Evolutionary conservation across 2,797 vertebrate species (phyloP).

Genomic region (Triplophysa yarkandensis): DNA sequence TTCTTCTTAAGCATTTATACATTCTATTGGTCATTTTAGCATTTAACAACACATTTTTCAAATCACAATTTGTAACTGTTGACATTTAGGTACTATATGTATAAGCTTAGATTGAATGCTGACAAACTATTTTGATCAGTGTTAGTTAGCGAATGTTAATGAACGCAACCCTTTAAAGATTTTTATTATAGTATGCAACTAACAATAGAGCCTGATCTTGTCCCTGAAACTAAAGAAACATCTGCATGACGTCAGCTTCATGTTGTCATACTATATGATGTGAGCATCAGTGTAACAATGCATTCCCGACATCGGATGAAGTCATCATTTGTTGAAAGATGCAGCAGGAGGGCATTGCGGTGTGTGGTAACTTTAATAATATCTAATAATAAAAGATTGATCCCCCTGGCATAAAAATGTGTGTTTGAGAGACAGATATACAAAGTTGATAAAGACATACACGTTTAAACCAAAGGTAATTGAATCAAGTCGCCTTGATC

Average conservation of each 20-base stretch:
- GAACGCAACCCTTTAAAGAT: no score
- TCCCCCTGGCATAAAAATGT: not conserved
- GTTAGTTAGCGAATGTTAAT: no score
- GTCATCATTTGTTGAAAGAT: not conserved
- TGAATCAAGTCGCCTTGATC: not conserved
- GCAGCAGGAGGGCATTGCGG: not conserved
- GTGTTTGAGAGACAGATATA: not conserved
- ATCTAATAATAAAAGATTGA: slow-evolving; percentile 6
- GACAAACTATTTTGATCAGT: no score
- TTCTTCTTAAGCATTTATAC: no score
- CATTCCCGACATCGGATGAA: not conserved
- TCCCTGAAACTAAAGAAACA: slow-evolving; percentile 9
- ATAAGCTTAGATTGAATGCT: no score
- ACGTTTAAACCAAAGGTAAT: not conserved
- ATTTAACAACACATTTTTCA: no score
- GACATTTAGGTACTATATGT: no score
- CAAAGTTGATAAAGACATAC: not conserved
- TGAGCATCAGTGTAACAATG: not conserved
- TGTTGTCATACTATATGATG: not conserved
- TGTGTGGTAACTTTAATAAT: slow-evolving; percentile 3
- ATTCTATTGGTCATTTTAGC: no score
- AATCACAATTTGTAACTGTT: no score
- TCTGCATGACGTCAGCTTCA: slow-evolving; percentile 10
- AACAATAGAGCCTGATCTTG: not conserved
- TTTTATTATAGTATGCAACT: not conserved